A percentile compares a stretch with the other conserved stretches of the same genome.
Conservation (phyloP, 2,113 vertebrate genomes). For the Tricholaema leucomelas region DNA sequence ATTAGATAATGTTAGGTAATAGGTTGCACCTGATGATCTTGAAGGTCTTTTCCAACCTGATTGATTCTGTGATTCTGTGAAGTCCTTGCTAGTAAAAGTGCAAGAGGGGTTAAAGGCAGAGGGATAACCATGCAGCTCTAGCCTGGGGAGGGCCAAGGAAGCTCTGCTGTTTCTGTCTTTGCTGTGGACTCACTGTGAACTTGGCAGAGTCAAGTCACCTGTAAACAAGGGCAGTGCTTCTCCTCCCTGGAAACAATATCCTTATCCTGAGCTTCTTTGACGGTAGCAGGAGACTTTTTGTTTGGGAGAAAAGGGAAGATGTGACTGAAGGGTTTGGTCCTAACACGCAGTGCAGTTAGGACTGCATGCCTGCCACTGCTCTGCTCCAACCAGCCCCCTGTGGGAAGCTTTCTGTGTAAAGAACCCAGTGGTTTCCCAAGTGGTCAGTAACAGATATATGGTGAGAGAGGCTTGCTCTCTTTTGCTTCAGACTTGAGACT, state of each 20-base stretch:
- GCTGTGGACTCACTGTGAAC: neutral
- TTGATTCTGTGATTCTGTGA: no score
- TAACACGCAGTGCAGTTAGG: neutral
- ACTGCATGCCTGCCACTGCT: neutral
- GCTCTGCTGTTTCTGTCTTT: neutral
- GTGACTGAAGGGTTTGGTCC: neutral
- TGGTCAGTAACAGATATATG: neutral
- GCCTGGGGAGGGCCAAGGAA: neutral
- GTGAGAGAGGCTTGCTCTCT: neutral
- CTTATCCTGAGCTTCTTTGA: neutral
- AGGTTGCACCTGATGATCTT: no score
- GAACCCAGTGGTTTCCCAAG: neutral
- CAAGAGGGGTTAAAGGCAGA: neutral
- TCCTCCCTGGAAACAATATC: neutral
- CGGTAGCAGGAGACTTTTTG: neutral
- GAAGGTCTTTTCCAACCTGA: no score
- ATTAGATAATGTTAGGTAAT: no score
- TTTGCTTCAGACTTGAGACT: neutral
- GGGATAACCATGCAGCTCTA: neutral
- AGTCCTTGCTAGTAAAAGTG: neutral
- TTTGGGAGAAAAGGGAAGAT: neutral
- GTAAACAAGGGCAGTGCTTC: neutral
- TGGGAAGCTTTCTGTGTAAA: neutral
- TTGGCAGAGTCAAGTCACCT: neutral
- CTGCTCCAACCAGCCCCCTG: neutral